These are phyloP conservation scores for Engraulis encrasicolus DNA, from an alignment of 2,113 vertebrate species.

Conservation along the genomic window DNA sequence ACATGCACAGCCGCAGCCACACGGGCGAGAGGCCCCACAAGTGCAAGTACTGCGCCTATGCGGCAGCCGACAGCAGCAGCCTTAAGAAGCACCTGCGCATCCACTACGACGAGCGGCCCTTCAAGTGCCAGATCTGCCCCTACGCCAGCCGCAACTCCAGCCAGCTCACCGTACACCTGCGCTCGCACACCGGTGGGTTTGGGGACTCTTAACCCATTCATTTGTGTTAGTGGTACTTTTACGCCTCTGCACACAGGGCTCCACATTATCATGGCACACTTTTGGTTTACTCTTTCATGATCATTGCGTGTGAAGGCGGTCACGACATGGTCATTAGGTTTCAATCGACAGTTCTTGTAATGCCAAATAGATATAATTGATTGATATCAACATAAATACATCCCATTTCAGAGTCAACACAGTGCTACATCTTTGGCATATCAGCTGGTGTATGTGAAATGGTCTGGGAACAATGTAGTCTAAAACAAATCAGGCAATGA, in stretches of 20 bases:
- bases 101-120: constrained; percentile 92
- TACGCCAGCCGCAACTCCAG: constrained; percentile 97
- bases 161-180: constrained; percentile 95
- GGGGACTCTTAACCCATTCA: too few relatives aligned
- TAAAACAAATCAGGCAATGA: too few relatives aligned
- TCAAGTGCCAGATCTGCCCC: constrained; percentile 96
- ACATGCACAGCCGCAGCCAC: constrained; percentile 93
- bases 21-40: constrained; percentile 96
- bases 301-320: too few relatives aligned
- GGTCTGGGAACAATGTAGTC: not conserved
- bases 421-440: not conserved
- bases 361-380: too few relatives aligned
- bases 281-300: too few relatives aligned
- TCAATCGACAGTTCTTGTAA: too few relatives aligned
- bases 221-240: not conserved
- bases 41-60: constrained; percentile 90
- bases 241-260: not conserved
- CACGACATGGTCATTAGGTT: too few relatives aligned
- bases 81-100: constrained; percentile 95
- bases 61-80: constrained; percentile 95
- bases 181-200: constrained; percentile 87
- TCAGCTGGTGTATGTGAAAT: not conserved
- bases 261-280: too few relatives aligned
- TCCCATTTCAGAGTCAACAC: too few relatives aligned
- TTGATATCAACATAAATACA: too few relatives aligned